phyloP scores from a whole-genome alignment of 2,113 vertebrate genomes.

The Poeciliopsis retropinna region DNA sequence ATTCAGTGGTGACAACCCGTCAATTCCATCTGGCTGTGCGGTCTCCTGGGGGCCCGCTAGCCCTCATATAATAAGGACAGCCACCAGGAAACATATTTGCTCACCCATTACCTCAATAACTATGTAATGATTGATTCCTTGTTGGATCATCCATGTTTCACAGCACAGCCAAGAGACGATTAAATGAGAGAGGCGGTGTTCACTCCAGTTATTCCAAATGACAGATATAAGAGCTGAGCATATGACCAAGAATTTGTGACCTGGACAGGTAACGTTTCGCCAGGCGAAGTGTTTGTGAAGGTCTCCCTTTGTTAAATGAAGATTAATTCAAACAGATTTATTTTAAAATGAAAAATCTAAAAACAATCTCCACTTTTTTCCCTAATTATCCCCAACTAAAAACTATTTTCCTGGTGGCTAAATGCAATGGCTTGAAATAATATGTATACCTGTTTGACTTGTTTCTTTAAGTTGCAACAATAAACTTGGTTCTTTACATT shows the following conservation, averaged over 20 bases:
- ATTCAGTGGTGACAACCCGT: conserved; percentile 76
- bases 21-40: conserved; percentile 74
- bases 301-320: neutral
- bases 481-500: neutral
- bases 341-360: conserved; percentile 14
- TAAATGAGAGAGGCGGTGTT: conserved; percentile 59
- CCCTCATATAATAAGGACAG: conserved; percentile 71
- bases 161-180: conserved; percentile 53
- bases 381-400: neutral
- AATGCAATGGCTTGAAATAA: neutral
- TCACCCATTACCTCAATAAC: conserved; percentile 74
- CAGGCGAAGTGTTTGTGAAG: conserved; percentile 8
- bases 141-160: conserved; percentile 76
- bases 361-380: conserved; percentile 2
- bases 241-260: conserved; percentile 31
- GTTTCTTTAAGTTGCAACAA: neutral
- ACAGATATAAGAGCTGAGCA: conserved; percentile 51
- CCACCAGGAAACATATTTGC: conserved; percentile 73
- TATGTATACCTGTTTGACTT: neutral
- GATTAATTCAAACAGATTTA: neutral
- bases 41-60: conserved; percentile 56
- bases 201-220: conserved; percentile 57
- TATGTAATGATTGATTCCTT: conserved; percentile 77
- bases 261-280: conserved; percentile 18
- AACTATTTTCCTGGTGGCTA: neutral